phyloP scores from a whole-genome alignment of 64 coral and sea anemone genomes.

The Montipora efflorescens region DNA sequence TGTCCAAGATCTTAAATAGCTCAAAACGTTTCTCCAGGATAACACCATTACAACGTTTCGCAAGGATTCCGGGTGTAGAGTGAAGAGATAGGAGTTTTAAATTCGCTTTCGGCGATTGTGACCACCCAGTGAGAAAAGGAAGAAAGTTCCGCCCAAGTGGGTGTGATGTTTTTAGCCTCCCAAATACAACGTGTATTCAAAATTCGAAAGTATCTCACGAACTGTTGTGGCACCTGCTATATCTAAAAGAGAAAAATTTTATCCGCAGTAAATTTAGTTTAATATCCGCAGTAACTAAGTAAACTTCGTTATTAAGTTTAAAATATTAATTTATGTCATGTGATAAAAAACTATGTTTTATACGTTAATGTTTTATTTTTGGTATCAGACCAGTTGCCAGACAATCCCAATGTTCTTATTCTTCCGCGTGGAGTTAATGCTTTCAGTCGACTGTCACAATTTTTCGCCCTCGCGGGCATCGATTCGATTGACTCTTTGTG shows the following conservation, averaged over 20 bases:
- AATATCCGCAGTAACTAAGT: not conserved
- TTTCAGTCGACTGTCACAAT: too few species aligned
- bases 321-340: too few species aligned
- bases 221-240: not conserved
- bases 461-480: too few species aligned
- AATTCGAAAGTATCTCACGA: not conserved
- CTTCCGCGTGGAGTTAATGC: too few species aligned
- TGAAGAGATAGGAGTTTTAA: too few species aligned
- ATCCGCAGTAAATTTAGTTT: not conserved
- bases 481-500: too few species aligned
- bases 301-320: too few species aligned
- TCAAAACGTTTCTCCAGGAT: not conserved
- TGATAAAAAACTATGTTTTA: too few species aligned
- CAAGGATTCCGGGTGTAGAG: not conserved
- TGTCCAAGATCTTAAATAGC: not conserved
- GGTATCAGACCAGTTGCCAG: too few species aligned
- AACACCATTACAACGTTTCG: not conserved
- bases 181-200: not conserved
- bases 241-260: not conserved
- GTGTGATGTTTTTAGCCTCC: not conserved
- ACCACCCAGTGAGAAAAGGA: not conserved
- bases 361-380: too few species aligned
- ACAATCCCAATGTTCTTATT: too few species aligned
- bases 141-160: conserved; percentile 14
- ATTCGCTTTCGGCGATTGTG: not conserved